Base-by-base conservation (phyloP, 2,797 vertebrate genomes). In the Acanthis flammea region DNA sequence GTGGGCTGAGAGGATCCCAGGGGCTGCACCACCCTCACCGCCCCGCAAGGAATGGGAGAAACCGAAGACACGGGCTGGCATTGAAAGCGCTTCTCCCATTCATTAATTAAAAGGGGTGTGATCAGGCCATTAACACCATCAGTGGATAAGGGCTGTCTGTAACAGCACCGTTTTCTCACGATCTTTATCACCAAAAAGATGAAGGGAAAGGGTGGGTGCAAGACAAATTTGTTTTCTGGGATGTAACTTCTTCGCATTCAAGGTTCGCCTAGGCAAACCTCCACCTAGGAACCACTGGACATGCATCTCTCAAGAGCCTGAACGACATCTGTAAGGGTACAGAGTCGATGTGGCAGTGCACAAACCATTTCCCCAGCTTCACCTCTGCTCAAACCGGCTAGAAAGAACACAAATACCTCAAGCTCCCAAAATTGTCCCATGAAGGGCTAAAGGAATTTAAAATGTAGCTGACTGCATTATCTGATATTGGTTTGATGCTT, bases 21-120 rank as follows among this genome's bases (percentile, higher is more conserved):
- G 33, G 14, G 14, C 73, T 63, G 45, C 14, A 55, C 28, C 58
- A 84, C 33, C 37, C 61, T 54, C 16, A 2, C 19, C 2, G 3
- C 7, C 53, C 67, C 1, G 4, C 50, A 2, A 35, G 50, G 50
- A 53, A 48, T 37, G 45, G 44, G 22, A 88, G 74, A 61, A 86
- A 30, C 2, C 0, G 24, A 57, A 84, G 55, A 22, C 0, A 2
- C 1, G 1, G 48, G 23, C 9, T 57, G 78, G 61, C 18, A 2
- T 1, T 53, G 83, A 85, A 62, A 91, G 86, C 67, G 3, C 57
- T 90, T 75, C 51, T 83, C 75, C 75, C 86, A 86, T 93, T 97
- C 81, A 78, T 82, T 94, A 92, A 95, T 94, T 92, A 96, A 86
- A 91, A 93, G 57, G 91, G 92, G 89, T 71, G 84, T 83, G 92